Percentiles rank a stretch among this genome's conserved stretches.
Conservation (phyloP, 2,888 invertebrate species). For the Lasius fuliginosus region DNA sequence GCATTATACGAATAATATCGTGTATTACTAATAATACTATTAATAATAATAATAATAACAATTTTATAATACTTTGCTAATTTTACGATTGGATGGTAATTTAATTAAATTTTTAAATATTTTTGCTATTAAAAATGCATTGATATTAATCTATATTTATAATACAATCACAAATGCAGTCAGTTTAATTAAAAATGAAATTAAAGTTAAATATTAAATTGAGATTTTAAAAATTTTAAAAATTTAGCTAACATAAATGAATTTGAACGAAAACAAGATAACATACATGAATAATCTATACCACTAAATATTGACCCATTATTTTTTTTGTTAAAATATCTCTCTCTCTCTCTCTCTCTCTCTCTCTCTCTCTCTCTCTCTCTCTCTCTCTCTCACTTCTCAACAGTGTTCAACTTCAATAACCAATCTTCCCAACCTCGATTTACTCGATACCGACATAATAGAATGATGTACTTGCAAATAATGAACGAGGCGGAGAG, state of each 20-base stretch:
- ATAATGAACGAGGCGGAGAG: not conserved
- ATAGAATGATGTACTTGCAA: not conserved
- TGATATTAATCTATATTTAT: not conserved
- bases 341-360: too few relatives aligned
- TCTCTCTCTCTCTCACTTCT: not conserved
- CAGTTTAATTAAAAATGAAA: constrained; percentile 35
- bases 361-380: too few relatives aligned
- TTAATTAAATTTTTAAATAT: not conserved
- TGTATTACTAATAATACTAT: not conserved
- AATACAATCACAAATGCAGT: not conserved
- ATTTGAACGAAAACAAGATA: not conserved
- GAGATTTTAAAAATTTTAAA: not conserved
- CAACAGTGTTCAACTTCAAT: not conserved
- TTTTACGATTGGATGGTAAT: not conserved
- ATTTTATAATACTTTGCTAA: not conserved
- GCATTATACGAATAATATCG: not conserved
- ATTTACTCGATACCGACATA: not conserved
- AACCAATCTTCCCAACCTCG: not conserved
- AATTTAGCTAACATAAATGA: not conserved
- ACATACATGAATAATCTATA: not conserved
- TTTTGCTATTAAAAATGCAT: not conserved
- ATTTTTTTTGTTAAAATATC: not conserved
- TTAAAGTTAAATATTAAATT: constrained; percentile 7
- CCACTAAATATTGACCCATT: not conserved
- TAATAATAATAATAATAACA: not conserved